Percentiles rank a stretch among this genome's conserved stretches.
Evolutionary conservation across 2,888 invertebrate genomes (phyloP).

Genomic region (Tachina fera): DNA sequence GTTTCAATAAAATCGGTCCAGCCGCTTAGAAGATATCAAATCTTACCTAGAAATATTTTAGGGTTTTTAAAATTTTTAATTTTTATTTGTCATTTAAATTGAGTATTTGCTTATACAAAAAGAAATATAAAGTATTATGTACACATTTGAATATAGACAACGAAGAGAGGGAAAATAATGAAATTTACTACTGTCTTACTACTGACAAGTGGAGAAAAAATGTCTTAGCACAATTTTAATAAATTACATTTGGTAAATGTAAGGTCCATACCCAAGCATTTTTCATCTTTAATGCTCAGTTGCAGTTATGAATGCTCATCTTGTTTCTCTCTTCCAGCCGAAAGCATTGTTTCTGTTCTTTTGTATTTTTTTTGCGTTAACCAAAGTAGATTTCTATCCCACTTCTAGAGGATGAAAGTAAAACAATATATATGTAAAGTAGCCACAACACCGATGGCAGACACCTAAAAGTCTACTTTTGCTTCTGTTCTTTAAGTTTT

Average conservation of each 20-base stretch:
- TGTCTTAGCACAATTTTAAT: slow-evolving; percentile 66
- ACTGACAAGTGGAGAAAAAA: slow-evolving; percentile 59
- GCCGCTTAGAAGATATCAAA: too few relatives aligned
- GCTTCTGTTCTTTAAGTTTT: slow-evolving; percentile 53
- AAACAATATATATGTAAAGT: slow-evolving; percentile 26
- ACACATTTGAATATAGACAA: slow-evolving; percentile 15
- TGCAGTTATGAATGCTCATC: slow-evolving; percentile 72
- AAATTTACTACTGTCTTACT: slow-evolving; percentile 62
- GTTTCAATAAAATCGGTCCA: too few relatives aligned
- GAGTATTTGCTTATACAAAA: slow-evolving; percentile 3
- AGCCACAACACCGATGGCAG: slow-evolving; percentile 11
- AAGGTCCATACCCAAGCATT: slow-evolving; percentile 76
- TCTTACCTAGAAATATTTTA: too few relatives aligned
- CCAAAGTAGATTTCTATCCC: slow-evolving; percentile 61
- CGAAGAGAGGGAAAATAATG: slow-evolving; percentile 6
- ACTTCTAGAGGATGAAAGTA: slow-evolving; percentile 46
- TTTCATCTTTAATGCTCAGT: slow-evolving; percentile 80
- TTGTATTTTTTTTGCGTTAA: slow-evolving; percentile 11
- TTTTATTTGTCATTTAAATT: slow-evolving; percentile 29
- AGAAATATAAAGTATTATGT: slow-evolving; percentile 3
- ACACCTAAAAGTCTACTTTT: slow-evolving; percentile 54
- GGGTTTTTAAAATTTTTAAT: too few relatives aligned
- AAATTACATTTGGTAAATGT: slow-evolving; percentile 73
- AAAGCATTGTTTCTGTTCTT: slow-evolving; percentile 10
- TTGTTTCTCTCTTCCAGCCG: slow-evolving; percentile 57